phyloP scores from a whole-genome alignment of 1,140 invertebrate genomes.

The Eubasilissa regina region DNA sequence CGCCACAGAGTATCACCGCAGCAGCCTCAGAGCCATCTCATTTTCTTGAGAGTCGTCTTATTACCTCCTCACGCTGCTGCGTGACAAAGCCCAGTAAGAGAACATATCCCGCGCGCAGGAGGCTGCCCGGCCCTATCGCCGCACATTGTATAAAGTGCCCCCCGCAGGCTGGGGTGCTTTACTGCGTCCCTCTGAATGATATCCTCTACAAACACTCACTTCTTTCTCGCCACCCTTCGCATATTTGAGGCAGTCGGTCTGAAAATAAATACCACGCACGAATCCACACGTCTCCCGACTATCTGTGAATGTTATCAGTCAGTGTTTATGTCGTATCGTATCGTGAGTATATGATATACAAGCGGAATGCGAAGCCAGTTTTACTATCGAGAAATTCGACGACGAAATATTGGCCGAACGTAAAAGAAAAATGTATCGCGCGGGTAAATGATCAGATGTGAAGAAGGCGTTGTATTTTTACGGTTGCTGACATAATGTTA shows the following conservation, averaged over 20 bases:
- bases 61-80: conserved; percentile 21
- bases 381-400: conserved; percentile 2
- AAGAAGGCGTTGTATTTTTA: conserved; percentile 24
- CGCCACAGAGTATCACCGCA: not conserved
- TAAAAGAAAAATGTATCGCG: conserved; percentile 26
- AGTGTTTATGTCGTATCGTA: conserved; percentile 18
- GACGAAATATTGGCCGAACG: conserved; percentile 22
- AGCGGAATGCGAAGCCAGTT: not conserved
- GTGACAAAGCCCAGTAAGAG: conserved; percentile 25
- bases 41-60: conserved; percentile 47
- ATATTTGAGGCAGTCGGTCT: not conserved
- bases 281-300: not conserved
- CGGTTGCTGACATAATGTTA: not conserved
- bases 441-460: conserved; percentile 2
- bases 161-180: conserved; percentile 11
- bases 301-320: not conserved
- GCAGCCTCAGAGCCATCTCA: conserved; percentile 9
- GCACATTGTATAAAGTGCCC: conserved; percentile 19
- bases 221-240: not conserved
- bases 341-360: conserved; percentile 9
- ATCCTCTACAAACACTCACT: not conserved
- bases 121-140: not conserved
- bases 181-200: not conserved
- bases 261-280: conserved; percentile 13
- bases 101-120: not conserved